These are phyloP conservation scores for Lasaia peninsularis DNA, from an alignment of 1,140 invertebrate species.

Conservation along the genomic window DNA sequence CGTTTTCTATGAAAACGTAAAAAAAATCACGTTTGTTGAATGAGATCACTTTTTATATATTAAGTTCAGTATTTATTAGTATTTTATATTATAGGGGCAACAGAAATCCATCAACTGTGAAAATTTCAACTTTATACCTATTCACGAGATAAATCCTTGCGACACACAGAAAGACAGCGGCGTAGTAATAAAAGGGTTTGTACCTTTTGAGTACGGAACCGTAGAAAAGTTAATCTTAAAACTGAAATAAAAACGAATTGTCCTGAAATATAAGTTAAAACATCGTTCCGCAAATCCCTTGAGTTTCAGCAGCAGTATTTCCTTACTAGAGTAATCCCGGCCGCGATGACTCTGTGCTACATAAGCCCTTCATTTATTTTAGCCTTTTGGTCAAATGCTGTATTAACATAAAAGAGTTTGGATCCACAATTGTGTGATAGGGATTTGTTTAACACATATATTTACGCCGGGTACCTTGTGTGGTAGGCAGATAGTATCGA, in stretches of 20 bases:
- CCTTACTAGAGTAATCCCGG: constrained; percentile 21
- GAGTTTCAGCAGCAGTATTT: constrained; percentile 19
- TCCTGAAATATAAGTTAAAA: not conserved
- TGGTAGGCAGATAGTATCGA: not conserved
- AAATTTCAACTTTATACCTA: too few species aligned
- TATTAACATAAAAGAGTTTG: constrained; percentile 1
- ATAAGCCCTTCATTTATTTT: constrained; percentile 18
- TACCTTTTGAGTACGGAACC: too few species aligned
- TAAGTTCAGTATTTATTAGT: too few species aligned
- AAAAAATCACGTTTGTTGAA: too few species aligned
- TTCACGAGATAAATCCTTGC: too few species aligned
- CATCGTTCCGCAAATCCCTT: not conserved
- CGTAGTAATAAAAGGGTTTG: too few species aligned
- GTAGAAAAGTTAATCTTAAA: too few species aligned
- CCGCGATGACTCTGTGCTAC: constrained; percentile 3
- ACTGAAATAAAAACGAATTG: not conserved
- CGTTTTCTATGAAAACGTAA: too few species aligned
- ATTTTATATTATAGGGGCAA: too few species aligned
- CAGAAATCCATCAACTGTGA: too few species aligned
- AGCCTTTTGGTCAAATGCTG: constrained; percentile 11
- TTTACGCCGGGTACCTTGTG: not conserved
- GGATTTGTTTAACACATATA: not conserved
- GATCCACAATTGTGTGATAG: not conserved
- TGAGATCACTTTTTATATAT: too few species aligned
- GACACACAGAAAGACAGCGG: too few species aligned